Evolutionary conservation across 2,113 vertebrate genomes (phyloP).

Genomic region (Vicugna pacos): DNA sequence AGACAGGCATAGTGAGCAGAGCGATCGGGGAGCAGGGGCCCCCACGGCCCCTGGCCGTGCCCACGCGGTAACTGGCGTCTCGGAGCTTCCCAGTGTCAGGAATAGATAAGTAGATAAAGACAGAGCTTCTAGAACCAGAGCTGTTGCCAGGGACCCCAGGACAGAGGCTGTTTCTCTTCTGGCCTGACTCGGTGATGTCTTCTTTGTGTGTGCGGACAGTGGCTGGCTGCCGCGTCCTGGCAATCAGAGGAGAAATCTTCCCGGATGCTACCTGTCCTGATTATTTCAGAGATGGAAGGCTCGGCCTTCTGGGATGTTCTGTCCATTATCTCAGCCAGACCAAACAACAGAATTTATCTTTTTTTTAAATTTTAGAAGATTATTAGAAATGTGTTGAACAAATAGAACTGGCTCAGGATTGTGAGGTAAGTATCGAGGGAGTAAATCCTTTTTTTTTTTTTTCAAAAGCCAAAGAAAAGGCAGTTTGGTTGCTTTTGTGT

Average conservation of each 20-base stretch:
- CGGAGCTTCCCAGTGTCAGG: neutral
- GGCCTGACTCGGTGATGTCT: neutral
- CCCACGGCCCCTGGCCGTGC: neutral
- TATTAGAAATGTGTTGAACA: slow-evolving; percentile 56
- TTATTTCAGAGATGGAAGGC: slow-evolving; percentile 50
- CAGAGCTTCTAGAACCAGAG: neutral
- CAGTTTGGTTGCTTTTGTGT: slow-evolving; percentile 9
- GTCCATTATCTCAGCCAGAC: neutral
- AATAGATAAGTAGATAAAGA: neutral
- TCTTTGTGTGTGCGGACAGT: neutral
- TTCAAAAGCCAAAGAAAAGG: slow-evolving; percentile 37
- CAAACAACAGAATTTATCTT: slow-evolving; percentile 5
- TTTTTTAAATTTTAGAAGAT: neutral
- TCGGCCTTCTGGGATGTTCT: neutral
- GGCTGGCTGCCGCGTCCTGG: neutral
- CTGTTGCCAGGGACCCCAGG: neutral
- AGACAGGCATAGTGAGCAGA: neutral
- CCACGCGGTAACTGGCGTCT: neutral
- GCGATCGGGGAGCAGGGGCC: neutral
- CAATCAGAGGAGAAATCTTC: neutral
- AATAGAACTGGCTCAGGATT: slow-evolving; percentile 6
- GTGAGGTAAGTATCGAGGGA: neutral
- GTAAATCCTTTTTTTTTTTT: neutral
- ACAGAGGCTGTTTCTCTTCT: neutral
- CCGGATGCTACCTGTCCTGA: neutral